Evolutionary conservation across 2,797 vertebrate genomes (phyloP), one percentile per base, ranked within the genome.

Genomic region (Anas acuta): DNA sequence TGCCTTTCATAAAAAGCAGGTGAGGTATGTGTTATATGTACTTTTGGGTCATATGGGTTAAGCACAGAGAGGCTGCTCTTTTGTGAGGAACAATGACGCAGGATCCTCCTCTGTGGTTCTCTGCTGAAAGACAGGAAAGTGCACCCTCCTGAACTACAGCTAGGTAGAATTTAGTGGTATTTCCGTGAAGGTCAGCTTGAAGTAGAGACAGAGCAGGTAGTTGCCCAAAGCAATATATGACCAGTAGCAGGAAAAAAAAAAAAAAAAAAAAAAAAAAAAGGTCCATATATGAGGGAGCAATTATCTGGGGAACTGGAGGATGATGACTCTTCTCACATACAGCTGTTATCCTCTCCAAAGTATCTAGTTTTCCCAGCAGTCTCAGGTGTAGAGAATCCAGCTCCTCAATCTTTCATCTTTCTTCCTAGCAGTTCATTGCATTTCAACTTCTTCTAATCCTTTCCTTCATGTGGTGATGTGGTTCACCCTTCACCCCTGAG

Each of bases 11-110:
- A 76, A 65, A 85, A 85, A 43, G 43, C 28, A 53, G 45, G 54
- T 25, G 15, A 57, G 45, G 54, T 25, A 11, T 21, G 62, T 1
- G 0, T 45, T 79, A 8, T 18, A 4, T 4, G 7, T 43, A 15
- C n/a, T 76, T 41, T 51, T 43, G 57, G 11, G 37, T 60, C 35
- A 61, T 41, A 19, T 65, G 62, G 26, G 71, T 9, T 35, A 28
- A 58, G 47, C 45, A 71, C 62, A 62, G 33, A 5, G 3, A 87
- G 5, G 39, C 81, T 84, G 49, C 16, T 30, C 54, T 72, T 92
- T 56, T 47, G 30, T 18, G 53, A 78, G 39, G 32, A 39, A 13
- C 78, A 93, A 67, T 32, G 77, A 71, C 28, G 75, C 39, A 64
- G 51, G 64, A 76, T 16, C 51, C 14, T 66, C 21, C 30, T 47